These are phyloP conservation scores for Ochotona curzoniae DNA, from an alignment of 2,113 vertebrate genomes.

Conservation along the genomic window DNA sequence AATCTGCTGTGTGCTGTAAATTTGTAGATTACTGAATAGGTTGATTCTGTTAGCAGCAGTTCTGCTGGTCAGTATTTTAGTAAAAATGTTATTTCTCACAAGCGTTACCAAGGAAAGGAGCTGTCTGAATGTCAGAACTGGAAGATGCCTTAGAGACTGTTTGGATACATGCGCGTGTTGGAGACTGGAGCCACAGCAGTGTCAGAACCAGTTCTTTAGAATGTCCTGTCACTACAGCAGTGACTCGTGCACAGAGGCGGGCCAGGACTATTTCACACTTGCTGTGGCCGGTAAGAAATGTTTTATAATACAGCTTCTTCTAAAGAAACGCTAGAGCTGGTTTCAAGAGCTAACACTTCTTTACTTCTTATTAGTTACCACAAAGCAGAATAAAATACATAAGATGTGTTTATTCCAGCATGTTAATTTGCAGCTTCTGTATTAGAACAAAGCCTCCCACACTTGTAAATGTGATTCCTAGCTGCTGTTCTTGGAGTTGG, in stretches of 20 bases:
- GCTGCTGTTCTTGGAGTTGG: not conserved
- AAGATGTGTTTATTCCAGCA: not conserved
- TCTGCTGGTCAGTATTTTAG: not conserved
- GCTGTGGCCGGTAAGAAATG: not conserved
- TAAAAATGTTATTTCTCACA: constrained; percentile 20
- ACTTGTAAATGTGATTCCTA: not conserved
- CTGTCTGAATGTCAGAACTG: not conserved
- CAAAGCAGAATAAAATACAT: no score
- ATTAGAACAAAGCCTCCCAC: not conserved
- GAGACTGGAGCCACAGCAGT: not conserved
- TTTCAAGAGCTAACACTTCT: not conserved
- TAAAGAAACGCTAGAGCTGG: not conserved
- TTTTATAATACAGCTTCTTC: not conserved
- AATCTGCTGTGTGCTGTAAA: not conserved
- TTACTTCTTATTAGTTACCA: not conserved
- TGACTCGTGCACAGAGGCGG: not conserved
- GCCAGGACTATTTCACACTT: not conserved
- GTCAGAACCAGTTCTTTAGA: not conserved
- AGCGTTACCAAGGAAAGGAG: constrained; percentile 16
- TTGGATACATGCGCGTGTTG: not conserved
- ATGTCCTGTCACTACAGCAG: not conserved
- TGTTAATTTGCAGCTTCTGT: not conserved
- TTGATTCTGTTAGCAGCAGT: not conserved
- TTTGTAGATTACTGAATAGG: not conserved
- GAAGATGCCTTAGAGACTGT: not conserved